phyloP scores from a whole-genome alignment of 2,888 invertebrate genomes.

The Pemphredon lugubris region DNA sequence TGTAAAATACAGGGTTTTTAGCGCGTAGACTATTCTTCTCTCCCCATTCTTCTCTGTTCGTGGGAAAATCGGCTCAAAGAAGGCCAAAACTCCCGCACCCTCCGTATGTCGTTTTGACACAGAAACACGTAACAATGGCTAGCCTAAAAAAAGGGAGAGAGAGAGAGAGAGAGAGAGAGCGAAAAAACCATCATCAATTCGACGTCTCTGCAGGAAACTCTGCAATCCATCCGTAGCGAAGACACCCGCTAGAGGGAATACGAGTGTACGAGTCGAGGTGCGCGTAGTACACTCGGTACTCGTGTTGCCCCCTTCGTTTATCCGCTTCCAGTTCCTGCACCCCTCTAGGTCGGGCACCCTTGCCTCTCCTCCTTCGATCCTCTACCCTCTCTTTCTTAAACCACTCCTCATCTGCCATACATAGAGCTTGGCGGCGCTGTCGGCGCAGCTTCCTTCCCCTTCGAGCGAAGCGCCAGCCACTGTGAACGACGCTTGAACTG shows the following conservation, averaged over 20 bases:
- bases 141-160: too few relatives aligned
- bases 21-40: too few relatives aligned
- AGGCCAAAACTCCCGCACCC: too few relatives aligned
- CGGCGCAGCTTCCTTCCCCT: constrained; percentile 64
- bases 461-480: constrained; percentile 60
- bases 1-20: too few relatives aligned
- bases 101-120: constrained; percentile 36
- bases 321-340: constrained; percentile 52
- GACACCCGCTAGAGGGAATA: constrained; percentile 59
- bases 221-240: constrained; percentile 18
- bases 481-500: constrained; percentile 66
- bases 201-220: not conserved
- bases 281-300: constrained; percentile 65
- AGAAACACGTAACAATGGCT: constrained; percentile 26
- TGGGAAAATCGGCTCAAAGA: too few relatives aligned
- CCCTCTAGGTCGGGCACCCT: constrained; percentile 60
- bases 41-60: too few relatives aligned
- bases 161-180: not conserved
- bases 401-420: constrained; percentile 54
- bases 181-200: constrained; percentile 23
- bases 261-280: constrained; percentile 38
- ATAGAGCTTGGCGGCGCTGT: constrained; percentile 56
- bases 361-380: constrained; percentile 38
- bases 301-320: constrained; percentile 60
- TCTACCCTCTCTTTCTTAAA: constrained; percentile 53